phyloP scores from a whole-genome alignment of 2,113 vertebrate species.

The Rhineura floridana region DNA sequence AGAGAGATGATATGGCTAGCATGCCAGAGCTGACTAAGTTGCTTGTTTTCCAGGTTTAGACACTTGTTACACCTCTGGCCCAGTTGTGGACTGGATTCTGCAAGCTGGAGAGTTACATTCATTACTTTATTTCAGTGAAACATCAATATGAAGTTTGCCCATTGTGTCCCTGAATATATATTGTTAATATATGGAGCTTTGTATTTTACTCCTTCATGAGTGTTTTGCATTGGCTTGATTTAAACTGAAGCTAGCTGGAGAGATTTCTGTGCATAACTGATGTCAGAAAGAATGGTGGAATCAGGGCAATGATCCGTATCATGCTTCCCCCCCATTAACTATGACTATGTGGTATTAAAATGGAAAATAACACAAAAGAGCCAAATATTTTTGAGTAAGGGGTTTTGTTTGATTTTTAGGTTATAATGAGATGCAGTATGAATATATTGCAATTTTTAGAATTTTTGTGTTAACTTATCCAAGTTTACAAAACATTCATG shows the following conservation, averaged over 20 bases:
- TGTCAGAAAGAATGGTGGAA: background rate
- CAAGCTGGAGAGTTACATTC: background rate
- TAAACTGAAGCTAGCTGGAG: constrained; percentile 5
- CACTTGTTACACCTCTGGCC: background rate
- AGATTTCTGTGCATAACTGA: background rate
- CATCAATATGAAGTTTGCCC: background rate
- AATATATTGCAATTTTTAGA: background rate
- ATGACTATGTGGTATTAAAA: background rate
- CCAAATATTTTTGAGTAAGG: background rate
- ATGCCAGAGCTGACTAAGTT: background rate
- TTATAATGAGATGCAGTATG: background rate
- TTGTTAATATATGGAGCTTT: background rate
- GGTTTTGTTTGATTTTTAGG: background rate
- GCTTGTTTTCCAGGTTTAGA: background rate
- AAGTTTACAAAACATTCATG: background rate
- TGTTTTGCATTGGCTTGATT: background rate
- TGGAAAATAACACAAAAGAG: background rate
- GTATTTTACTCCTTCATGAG: background rate
- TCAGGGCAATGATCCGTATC: background rate
- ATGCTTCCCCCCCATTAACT: background rate
- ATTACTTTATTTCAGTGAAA: background rate
- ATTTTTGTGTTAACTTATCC: background rate
- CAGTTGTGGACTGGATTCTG: background rate
- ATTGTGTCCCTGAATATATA: background rate
- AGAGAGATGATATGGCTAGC: background rate